phyloP scores from a whole-genome alignment of 2,797 vertebrate genomes.

The Crypturellus tataupa region DNA sequence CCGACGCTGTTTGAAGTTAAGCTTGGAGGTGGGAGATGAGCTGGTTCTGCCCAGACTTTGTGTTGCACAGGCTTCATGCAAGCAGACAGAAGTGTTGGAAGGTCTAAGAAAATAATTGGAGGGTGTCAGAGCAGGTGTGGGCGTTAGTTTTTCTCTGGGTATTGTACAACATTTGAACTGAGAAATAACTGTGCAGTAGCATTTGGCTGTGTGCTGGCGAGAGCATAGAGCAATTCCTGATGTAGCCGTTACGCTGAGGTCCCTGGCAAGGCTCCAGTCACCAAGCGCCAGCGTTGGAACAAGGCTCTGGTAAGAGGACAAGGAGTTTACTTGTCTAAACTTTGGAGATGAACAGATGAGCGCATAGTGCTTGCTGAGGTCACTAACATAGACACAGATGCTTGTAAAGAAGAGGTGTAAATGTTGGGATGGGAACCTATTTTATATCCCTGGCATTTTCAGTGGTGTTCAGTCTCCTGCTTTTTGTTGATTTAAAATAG shows the following conservation, averaged over 20 bases:
- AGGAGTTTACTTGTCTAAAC: conserved; percentile 1
- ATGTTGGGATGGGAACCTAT: conserved; percentile 32
- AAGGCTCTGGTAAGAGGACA: neutral
- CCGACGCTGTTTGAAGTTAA: conserved; percentile 28
- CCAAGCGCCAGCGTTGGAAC: neutral
- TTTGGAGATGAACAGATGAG: conserved; percentile 35
- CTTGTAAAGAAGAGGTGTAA: conserved; percentile 1
- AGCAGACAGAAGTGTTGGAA: neutral
- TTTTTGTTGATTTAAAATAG: conserved; percentile 12
- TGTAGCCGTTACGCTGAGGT: neutral
- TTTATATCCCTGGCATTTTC: conserved; percentile 27
- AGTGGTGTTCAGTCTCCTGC: neutral
- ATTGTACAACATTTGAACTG: neutral
- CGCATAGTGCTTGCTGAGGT: conserved; percentile 9
- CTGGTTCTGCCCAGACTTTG: neutral
- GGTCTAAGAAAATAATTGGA: neutral
- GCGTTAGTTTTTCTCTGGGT: neutral
- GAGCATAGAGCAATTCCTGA: accelerated
- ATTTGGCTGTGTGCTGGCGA: accelerated
- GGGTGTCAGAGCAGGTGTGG: neutral
- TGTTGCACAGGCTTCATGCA: neutral
- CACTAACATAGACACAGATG: conserved; percentile 28
- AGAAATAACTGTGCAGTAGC: neutral
- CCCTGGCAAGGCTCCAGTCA: neutral
- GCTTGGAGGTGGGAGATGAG: neutral